A percentile compares a stretch with the other conserved stretches of the same genome.
Evolutionary conservation across 1,140 invertebrate species (phyloP).

Genomic region (Sycophaga agraensis): DNA sequence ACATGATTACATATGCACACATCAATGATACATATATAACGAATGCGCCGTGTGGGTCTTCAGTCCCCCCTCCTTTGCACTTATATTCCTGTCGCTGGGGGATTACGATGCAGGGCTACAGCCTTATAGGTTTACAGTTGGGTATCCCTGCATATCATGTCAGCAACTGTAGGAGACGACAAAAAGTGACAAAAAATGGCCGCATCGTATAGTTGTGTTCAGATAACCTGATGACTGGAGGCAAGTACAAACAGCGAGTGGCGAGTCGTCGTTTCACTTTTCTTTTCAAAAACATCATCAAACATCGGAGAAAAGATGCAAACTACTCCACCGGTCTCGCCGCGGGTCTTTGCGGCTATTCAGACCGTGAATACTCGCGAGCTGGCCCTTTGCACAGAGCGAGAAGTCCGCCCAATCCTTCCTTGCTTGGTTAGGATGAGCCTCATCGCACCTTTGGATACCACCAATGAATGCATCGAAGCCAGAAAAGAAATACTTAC

Average conservation of each 20-base stretch:
- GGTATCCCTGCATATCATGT: too few relatives aligned
- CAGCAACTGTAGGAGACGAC: too few relatives aligned
- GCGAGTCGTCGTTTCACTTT: background rate
- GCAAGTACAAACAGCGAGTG: background rate
- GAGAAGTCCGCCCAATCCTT: slow-evolving; percentile 83
- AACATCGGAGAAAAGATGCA: slow-evolving; percentile 11
- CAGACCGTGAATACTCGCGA: slow-evolving; percentile 77
- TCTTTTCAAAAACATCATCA: background rate
- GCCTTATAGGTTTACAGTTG: too few relatives aligned
- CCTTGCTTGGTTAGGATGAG: slow-evolving; percentile 93
- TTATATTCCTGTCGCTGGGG: too few relatives aligned
- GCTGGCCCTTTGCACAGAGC: slow-evolving; percentile 67
- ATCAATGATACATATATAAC: too few relatives aligned
- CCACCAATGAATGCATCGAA: slow-evolving; percentile 78
- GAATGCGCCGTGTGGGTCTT: too few relatives aligned
- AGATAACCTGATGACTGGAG: too few relatives aligned
- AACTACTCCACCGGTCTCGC: slow-evolving; percentile 53
- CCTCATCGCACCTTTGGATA: slow-evolving; percentile 84
- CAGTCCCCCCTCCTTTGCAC: too few relatives aligned
- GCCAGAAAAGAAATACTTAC: slow-evolving; percentile 85
- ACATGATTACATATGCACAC: too few relatives aligned
- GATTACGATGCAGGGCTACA: too few relatives aligned
- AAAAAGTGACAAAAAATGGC: too few relatives aligned
- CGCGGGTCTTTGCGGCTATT: slow-evolving; percentile 73
- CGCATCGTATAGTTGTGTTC: too few relatives aligned